These are phyloP conservation scores for Agapostemon virescens DNA, from an alignment of 2,888 invertebrate species.

Conservation along the genomic window DNA sequence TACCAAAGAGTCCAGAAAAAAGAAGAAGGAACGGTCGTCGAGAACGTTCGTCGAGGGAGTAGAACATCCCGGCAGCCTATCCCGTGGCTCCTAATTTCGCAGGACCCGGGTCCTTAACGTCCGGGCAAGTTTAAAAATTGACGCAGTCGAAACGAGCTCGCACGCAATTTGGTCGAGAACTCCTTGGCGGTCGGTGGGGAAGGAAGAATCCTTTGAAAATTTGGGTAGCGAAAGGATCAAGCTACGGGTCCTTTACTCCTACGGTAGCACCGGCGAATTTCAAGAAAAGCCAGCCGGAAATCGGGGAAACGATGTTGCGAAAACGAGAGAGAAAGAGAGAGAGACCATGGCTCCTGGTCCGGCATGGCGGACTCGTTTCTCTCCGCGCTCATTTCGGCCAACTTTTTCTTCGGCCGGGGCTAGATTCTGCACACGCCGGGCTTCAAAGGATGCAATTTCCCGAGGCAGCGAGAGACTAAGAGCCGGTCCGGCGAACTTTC, in stretches of 20 bases:
- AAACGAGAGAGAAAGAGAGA: conserved; percentile 27
- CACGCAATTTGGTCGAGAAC: conserved; percentile 15
- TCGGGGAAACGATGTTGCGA: conserved; percentile 47
- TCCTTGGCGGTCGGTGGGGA: not conserved
- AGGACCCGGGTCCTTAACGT: not conserved
- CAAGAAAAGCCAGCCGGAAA: conserved; percentile 35
- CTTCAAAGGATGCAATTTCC: conserved; percentile 60
- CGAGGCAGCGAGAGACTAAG: conserved; percentile 25
- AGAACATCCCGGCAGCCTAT: not conserved
- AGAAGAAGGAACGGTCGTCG: too few species aligned
- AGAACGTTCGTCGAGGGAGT: not conserved
- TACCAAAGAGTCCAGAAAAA: not conserved
- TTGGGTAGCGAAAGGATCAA: conserved; percentile 8
- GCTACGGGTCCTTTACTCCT: too few species aligned
- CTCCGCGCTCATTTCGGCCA: conserved; percentile 28
- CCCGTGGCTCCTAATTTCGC: not conserved
- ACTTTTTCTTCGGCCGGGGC: conserved; percentile 43
- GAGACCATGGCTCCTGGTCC: not conserved
- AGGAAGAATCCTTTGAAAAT: conserved; percentile 37
- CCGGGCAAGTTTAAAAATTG: conserved; percentile 20
- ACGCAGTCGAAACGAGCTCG: conserved; percentile 15
- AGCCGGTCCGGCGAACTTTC: conserved; percentile 34
- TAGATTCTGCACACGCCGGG: conserved; percentile 17
- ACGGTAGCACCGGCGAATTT: conserved; percentile 13
- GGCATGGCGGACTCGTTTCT: not conserved